Base-by-base conservation (phyloP, 2,888 invertebrate species). In the Drosophila birchii region DNA sequence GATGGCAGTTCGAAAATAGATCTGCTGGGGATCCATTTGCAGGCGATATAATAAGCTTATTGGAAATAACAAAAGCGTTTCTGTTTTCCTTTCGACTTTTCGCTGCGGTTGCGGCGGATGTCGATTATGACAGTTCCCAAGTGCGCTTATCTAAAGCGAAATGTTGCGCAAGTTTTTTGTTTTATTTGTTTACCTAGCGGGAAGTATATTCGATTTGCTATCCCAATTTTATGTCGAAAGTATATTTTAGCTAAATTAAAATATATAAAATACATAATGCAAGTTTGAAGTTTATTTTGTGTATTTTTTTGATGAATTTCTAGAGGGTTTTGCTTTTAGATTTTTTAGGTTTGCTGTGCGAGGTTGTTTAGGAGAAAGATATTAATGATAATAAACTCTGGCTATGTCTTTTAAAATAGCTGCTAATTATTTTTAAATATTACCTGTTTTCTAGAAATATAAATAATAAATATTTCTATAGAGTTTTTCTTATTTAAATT, bases 131-230 rank as follows among this genome's bases (percentile, higher is more conserved):
- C 76, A 67, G 49, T 43, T 51, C 60, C 60, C 54, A 57, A 41
- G 54, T 43, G 60, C 54, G 75, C 63, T 86, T 86, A 83, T 86
- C 79, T 80, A 67, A 49, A 63, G 38, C 38, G 32, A 47, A 58
- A 55, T 41, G 64, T 84, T 84, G 81, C 73, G 78, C 69, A 79
- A 81, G 39, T 63, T 70, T 63, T 55, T 60, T 44, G 39, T 7
- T 57, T 26, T 57, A 20, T 43, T 41, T 36, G 34, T 23, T 44
- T 26, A 26, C 12, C 36, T 57, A 5, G 4, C 5, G 12, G 3
- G n/a, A 5, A 11, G 5, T 12, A 14, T 23, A 20, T 38, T 14
- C 5, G 8, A 8, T 49, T 51, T 51, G 49, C 20, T 41, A 29
- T 26, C 16, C 3, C 0, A 14, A 0, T 8, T 0, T 3, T 18